Percentiles rank a stretch among this genome's conserved stretches.
Conservation (phyloP, 2,797 vertebrate genomes). For the Pseudotriccus pelzelni region DNA sequence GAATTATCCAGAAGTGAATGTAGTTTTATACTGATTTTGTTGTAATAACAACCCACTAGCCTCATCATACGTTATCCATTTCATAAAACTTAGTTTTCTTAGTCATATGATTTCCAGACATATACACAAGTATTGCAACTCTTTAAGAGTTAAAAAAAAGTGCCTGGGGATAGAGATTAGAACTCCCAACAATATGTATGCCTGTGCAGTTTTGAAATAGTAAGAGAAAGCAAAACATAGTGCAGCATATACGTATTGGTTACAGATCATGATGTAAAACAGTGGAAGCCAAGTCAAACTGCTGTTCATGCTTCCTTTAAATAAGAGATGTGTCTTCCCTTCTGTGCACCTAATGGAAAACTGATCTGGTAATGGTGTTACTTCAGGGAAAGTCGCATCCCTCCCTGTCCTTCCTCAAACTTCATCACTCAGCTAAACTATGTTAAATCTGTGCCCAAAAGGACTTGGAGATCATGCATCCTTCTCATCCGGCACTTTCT, state of each 20-base stretch:
- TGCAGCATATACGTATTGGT: not conserved
- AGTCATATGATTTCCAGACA: not conserved
- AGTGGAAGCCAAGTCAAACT: not conserved
- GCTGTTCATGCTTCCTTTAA: not conserved
- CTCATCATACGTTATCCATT: not conserved
- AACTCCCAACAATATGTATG: not conserved
- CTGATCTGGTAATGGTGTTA: not conserved
- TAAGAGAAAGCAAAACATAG: not conserved
- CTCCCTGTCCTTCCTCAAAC: not conserved
- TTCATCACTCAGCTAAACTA: not conserved
- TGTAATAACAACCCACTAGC: not conserved
- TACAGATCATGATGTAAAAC: not conserved
- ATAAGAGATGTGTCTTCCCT: not conserved
- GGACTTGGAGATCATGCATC: accelerated
- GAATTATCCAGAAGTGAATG: not conserved
- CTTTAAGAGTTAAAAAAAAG: not conserved
- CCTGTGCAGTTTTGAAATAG: not conserved
- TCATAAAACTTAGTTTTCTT: not conserved
- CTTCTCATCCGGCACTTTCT: not conserved
- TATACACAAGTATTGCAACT: not conserved
- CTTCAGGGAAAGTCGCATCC: not conserved
- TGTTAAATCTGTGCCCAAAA: not conserved
- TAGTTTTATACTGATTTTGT: not conserved
- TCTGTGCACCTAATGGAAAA: not conserved
- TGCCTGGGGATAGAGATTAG: not conserved